Conservation (phyloP, 2,113 vertebrate genomes). For the Ceyx cyanopectus region DNA sequence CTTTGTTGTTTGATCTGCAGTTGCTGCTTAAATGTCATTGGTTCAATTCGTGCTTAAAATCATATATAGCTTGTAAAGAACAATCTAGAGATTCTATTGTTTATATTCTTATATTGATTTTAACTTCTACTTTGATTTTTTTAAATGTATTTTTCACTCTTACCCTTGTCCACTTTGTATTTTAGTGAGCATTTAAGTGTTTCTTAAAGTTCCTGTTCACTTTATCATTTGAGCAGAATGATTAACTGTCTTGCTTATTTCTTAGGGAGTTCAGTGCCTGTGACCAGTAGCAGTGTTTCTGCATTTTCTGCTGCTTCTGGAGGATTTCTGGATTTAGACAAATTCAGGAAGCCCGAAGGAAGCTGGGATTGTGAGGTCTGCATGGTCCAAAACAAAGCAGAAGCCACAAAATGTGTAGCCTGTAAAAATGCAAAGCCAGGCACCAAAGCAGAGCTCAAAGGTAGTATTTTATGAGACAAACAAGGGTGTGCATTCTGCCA, state of each 20-base stretch:
- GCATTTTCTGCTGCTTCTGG: conserved; percentile 67
- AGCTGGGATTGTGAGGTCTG: conserved; percentile 81
- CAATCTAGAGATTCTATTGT: neutral
- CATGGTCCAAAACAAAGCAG: conserved; percentile 77
- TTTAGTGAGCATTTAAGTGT: neutral
- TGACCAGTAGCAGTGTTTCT: conserved; percentile 64
- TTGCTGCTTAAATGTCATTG: neutral
- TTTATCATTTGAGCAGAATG: neutral
- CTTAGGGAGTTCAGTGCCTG: conserved; percentile 72
- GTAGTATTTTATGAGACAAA: conserved; percentile 69
- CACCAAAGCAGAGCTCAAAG: conserved; percentile 85
- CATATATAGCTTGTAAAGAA: neutral
- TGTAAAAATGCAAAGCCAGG: conserved; percentile 79
- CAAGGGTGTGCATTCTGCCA: neutral
- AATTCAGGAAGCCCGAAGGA: conserved; percentile 82
- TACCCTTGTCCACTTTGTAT: neutral
- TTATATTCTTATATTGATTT: neutral
- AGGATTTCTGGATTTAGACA: conserved; percentile 77
- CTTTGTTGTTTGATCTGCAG: neutral
- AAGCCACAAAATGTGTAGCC: conserved; percentile 73
- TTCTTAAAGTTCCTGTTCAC: neutral
- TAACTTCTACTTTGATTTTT: neutral
- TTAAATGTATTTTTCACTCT: neutral
- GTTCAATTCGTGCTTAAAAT: neutral
- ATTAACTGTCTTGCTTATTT: neutral